These are phyloP conservation scores for Puntigrus tetrazona DNA, from an alignment of 2,113 vertebrate genomes.

Conservation along the genomic window DNA sequence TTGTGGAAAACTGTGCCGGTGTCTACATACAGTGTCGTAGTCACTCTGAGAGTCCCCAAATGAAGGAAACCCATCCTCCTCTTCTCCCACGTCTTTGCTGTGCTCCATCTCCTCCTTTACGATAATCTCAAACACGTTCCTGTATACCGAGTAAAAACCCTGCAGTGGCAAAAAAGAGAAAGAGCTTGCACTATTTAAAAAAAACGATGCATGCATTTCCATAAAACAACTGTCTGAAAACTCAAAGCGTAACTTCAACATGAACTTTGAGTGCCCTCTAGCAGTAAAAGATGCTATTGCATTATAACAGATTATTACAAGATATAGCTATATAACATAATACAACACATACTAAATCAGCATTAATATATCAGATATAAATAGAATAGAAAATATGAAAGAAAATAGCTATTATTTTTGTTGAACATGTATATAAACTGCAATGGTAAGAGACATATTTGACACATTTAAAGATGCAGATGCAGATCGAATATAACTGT, in stretches of 20 bases:
- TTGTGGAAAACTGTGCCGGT: neutral
- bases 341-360: no score
- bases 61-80: slow-evolving; percentile 80
- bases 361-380: no score
- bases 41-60: slow-evolving; percentile 92
- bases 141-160: slow-evolving; percentile 92
- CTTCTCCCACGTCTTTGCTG: slow-evolving; percentile 73
- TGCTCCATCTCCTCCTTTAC: slow-evolving; percentile 88
- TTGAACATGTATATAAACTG: neutral
- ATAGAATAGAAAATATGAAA: no score
- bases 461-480: neutral
- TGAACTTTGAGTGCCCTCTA: slow-evolving; percentile 19
- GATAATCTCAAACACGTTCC: slow-evolving; percentile 87
- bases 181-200: neutral
- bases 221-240: neutral
- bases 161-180: slow-evolving; percentile 55
- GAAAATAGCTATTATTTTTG: no score
- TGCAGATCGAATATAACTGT: no score
- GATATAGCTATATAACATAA: no score
- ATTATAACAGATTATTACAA: neutral
- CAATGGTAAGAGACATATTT: neutral
- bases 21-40: slow-evolving; percentile 86
- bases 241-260: neutral
- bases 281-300: neutral
- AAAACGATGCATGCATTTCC: neutral